Conservation (phyloP, 2,888 invertebrate genomes). For the Drosophila longiperda region DNA sequence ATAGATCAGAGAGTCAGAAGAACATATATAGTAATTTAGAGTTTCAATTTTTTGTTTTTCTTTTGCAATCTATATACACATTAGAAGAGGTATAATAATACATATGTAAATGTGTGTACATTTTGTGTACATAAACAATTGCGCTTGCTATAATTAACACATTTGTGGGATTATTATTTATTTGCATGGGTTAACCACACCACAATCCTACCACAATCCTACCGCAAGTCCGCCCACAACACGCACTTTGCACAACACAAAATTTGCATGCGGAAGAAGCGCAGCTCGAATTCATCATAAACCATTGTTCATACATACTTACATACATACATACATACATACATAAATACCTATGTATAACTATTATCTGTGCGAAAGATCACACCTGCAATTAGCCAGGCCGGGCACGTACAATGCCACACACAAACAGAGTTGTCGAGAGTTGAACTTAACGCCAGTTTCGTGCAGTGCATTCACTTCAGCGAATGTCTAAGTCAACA, state of each 20-base stretch:
- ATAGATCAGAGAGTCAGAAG: not conserved
- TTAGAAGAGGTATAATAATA: not conserved
- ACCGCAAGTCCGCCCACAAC: not conserved
- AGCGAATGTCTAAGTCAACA: conserved; percentile 8
- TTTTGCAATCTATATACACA: not conserved
- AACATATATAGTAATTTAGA: not conserved
- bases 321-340: not conserved
- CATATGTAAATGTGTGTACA: not conserved
- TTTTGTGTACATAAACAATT: conserved; percentile 20
- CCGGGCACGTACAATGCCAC: conserved; percentile 32
- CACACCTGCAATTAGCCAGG: conserved; percentile 43
- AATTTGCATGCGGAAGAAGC: conserved; percentile 44
- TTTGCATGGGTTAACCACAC: conserved; percentile 4
- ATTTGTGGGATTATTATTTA: conserved; percentile 36
- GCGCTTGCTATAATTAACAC: conserved; percentile 40
- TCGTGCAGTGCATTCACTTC: conserved; percentile 11
- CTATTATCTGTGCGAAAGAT: conserved; percentile 44
- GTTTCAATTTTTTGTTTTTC: not conserved
- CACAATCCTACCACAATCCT: not conserved
- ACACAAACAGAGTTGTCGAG: conserved; percentile 23
- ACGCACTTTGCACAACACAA: conserved; percentile 10
- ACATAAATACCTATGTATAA: not conserved
- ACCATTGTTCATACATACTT: not conserved
- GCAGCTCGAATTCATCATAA: conserved; percentile 18
- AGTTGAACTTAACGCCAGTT: conserved; percentile 16